These are phyloP conservation scores for Paraescarpia echinospica DNA, from an alignment of 1,140 invertebrate genomes.

Conservation along the genomic window DNA sequence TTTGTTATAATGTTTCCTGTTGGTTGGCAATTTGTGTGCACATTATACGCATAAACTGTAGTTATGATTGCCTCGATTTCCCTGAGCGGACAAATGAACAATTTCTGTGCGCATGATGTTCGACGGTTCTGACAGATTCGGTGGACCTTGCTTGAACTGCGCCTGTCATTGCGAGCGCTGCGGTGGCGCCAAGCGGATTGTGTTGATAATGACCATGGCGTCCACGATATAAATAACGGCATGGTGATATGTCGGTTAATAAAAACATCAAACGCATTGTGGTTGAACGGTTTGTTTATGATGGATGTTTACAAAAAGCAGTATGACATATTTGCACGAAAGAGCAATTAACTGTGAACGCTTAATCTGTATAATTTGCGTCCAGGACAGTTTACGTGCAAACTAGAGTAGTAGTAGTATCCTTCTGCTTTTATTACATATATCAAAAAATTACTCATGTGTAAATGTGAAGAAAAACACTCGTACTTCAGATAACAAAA, in stretches of 20 bases:
- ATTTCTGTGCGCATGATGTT: neutral
- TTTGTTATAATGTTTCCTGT: neutral
- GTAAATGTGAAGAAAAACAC: no score
- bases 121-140: neutral
- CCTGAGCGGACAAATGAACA: neutral
- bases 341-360: neutral
- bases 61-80: neutral
- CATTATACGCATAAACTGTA: slow-evolving; percentile 1
- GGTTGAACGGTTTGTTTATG: neutral
- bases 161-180: neutral
- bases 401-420: no score
- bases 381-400: no score
- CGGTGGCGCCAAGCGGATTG: neutral
- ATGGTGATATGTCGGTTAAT: neutral
- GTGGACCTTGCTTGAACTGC: neutral
- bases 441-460: no score
- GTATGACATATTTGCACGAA: neutral
- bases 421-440: no score
- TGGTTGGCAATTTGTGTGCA: neutral
- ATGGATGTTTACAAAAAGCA: neutral
- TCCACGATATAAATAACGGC: neutral
- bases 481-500: no score
- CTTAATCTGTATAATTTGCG: neutral
- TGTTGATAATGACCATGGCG: neutral
- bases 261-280: neutral